These are phyloP conservation scores for Criorhina ranunculi DNA, from an alignment of 2,888 invertebrate genomes.

Conservation along the genomic window DNA sequence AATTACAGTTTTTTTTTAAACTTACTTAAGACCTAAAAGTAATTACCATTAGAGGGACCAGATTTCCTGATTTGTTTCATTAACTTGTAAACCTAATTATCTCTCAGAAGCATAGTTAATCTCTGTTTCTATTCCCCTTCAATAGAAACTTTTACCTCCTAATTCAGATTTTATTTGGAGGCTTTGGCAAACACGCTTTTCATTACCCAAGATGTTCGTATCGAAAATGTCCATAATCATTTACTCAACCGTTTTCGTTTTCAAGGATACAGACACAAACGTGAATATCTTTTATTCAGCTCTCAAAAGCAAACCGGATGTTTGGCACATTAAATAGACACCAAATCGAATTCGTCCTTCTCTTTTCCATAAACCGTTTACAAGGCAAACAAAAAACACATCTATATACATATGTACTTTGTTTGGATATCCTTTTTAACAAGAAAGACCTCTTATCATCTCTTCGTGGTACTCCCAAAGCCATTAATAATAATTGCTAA, in stretches of 20 bases:
- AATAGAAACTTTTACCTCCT: slow-evolving; percentile 1
- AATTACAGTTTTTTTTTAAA: neutral
- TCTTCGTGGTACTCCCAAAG: neutral
- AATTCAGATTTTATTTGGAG: neutral
- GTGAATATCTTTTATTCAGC: neutral
- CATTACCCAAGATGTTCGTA: neutral
- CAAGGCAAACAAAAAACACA: neutral
- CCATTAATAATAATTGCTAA: slow-evolving; percentile 13
- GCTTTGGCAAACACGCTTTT: neutral
- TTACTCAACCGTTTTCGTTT: neutral
- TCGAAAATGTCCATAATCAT: neutral
- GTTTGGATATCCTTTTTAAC: slow-evolving; percentile 24
- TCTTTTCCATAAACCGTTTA: neutral
- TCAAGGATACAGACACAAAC: neutral
- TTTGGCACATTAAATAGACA: neutral
- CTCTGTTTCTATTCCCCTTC: neutral
- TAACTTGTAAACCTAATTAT: slow-evolving; percentile 19
- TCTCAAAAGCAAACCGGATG: slow-evolving; percentile 11
- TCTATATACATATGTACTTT: no score
- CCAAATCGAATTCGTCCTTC: neutral
- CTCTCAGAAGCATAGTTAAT: slow-evolving; percentile 6
- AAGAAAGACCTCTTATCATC: neutral
- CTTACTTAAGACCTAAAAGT: slow-evolving; percentile 3
- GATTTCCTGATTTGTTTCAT: slow-evolving; percentile 15
- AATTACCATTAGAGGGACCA: slow-evolving; percentile 20